Base-by-base conservation (phyloP, 2,888 invertebrate genomes). In the Arge pagana region DNA sequence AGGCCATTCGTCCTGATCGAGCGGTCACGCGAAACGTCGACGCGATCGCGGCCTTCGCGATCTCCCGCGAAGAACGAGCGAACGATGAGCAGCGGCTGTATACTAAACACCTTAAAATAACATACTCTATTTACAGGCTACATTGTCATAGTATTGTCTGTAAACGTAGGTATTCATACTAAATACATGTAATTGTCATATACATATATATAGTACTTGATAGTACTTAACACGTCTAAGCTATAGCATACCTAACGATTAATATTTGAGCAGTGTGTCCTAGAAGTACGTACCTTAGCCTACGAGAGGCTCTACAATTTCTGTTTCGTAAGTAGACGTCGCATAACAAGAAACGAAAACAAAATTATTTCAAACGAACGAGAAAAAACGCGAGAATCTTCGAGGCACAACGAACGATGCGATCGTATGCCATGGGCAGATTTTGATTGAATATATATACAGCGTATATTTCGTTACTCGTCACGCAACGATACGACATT, bases 321-420 rank as follows among this genome's bases (percentile, higher is more conserved):
- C 74, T 72, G 66, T 74, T 74, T 75, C 74, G 74, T 76, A 76
- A 75, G 74, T 75, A 76, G 74, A 73, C 65, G 66, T 72, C 68
- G 69, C 65, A 70, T 71, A 70, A 71, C 65, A 68, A 61, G 58
- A 68, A 68, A 68, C 65, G 68, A 65, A 64, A 10, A 26, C 26
- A 26, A n/a, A 26, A 26, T 26, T n/a, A n/a, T n/a, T n/a, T n/a
- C n/a, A n/a, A n/a, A n/a, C n/a, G n/a, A n/a, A n/a, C n/a, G n/a
- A n/a, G n/a, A n/a, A n/a, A n/a, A n/a, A n/a, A n/a, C n/a, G n/a
- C n/a, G n/a, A n/a, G n/a, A n/a, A n/a, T n/a, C n/a, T n/a, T n/a
- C n/a, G n/a, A n/a, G n/a, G n/a, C n/a, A n/a, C n/a, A n/a, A n/a
- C n/a, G n/a, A n/a, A n/a, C n/a, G n/a, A n/a, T n/a, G n/a, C n/a